Percentiles rank a stretch among this genome's conserved stretches.
phyloP scores from a whole-genome alignment of 2,888 invertebrate species.

The Eudemis profundana region DNA sequence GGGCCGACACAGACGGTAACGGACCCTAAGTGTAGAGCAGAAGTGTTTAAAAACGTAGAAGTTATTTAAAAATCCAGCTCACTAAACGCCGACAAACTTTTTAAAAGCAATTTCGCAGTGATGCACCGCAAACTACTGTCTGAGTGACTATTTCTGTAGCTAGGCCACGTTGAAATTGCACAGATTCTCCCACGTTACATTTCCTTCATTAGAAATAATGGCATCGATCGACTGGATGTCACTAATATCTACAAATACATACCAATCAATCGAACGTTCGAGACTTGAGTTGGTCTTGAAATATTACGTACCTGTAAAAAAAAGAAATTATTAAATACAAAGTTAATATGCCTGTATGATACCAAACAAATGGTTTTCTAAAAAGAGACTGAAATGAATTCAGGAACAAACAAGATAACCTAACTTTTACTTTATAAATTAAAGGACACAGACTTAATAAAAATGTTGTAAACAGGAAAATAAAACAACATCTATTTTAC shows the following conservation, averaged over 20 bases:
- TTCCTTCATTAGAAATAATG: constrained; percentile 39
- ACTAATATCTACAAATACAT: constrained; percentile 32
- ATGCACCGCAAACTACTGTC: neutral
- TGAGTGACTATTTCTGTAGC: constrained; percentile 5
- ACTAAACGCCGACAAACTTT: neutral
- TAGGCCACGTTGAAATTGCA: constrained; percentile 17
- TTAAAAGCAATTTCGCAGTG: neutral
- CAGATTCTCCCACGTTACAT: constrained; percentile 50
- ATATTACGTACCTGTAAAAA: constrained; percentile 62
- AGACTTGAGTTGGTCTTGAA: constrained; percentile 45
- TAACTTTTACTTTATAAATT: too few relatives aligned
- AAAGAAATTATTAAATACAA: constrained; percentile 47
- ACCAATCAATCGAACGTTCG: constrained; percentile 24
- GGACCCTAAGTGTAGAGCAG: too few relatives aligned
- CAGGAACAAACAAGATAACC: too few relatives aligned
- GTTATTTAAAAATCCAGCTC: neutral
- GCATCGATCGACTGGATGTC: constrained; percentile 29
- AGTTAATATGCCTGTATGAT: too few relatives aligned
- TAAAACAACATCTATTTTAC: too few relatives aligned
- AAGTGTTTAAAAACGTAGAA: neutral
- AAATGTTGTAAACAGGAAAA: constrained; percentile 21
- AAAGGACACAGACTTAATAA: too few relatives aligned
- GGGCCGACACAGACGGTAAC: too few relatives aligned
- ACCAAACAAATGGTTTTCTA: too few relatives aligned
- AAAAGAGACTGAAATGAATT: too few relatives aligned